Base-by-base conservation (phyloP, 2,888 invertebrate species). In the Stictocephala bisonia region DNA sequence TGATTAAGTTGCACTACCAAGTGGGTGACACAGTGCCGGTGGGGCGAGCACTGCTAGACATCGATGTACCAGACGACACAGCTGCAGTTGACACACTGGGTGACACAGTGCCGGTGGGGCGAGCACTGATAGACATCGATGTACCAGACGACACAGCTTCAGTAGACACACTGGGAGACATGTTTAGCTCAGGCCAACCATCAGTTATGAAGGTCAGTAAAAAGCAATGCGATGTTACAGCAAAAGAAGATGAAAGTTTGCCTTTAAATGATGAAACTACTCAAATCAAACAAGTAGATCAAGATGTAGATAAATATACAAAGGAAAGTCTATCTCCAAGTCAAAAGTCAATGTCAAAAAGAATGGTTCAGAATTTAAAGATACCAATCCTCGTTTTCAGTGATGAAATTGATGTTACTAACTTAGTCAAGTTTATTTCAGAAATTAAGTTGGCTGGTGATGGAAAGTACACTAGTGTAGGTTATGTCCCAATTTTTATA, bases 401-500 rank as follows among this genome's bases (percentile, higher is more conserved):
- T 81, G 99, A 99, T 82, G 99, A 99, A 86, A 90, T 98, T 74
- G 89, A 93, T 81, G 88, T 97, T 77, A 90, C 92, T 0, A 88
- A 90, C 81, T 85, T 99, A 78, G 89, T 94, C 0, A 85, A 88
- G 75, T 85, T 77, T 11, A 73, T 70, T 24, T 69, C 44, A 26
- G 77, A 77, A 51, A 51, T 76, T 6, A 75, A 75, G 48, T 13
- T 69, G 27, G 22, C 31, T 51, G 71, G 74, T 18, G 35, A 69
- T 20, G 31, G 73, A 51, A 75, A 72, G 73, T 71, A 85, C 7
- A 81, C 95, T 1, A 94, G 93, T 82, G 85, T 99, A 66, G 93
- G 97, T 0, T 95, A 93, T 79, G 93, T 99, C 93, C 98, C 99
- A 4, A 93, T 99, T 80, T 93, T 99, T 80, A 89, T 99, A 40